These are phyloP conservation scores for Acholoe squamosa DNA, from an alignment of 2,888 invertebrate genomes.

Conservation along the genomic window DNA sequence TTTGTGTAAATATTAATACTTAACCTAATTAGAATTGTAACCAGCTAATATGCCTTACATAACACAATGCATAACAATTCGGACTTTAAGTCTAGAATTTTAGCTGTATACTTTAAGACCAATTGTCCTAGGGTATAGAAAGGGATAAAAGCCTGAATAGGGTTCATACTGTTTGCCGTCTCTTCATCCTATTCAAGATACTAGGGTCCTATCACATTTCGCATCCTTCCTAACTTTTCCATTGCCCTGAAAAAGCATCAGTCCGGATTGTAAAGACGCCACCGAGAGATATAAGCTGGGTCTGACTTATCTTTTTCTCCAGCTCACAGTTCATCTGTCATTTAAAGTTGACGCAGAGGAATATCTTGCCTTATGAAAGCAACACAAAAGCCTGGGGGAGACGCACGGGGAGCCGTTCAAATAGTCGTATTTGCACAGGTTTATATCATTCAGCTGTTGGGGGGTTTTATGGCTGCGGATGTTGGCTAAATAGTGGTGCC, in stretches of 20 bases:
- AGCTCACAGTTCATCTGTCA: slow-evolving; percentile 3
- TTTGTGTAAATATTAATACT: too few relatives aligned
- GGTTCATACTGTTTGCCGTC: not conserved
- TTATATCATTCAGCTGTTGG: not conserved
- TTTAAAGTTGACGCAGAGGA: slow-evolving; percentile 3
- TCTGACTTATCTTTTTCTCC: not conserved
- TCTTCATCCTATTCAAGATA: not conserved
- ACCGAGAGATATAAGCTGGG: not conserved
- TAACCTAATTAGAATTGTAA: too few relatives aligned
- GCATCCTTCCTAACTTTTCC: not conserved
- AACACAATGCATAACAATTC: too few relatives aligned
- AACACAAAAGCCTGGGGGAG: not conserved
- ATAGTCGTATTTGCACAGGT: not conserved
- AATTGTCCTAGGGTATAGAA: too few relatives aligned
- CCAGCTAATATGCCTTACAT: too few relatives aligned
- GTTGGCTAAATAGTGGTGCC: slow-evolving; percentile 27
- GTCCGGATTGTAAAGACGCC: not conserved
- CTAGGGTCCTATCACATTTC: not conserved
- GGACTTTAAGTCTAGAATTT: too few relatives aligned
- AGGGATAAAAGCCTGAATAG: not conserved
- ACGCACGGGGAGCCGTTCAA: not conserved
- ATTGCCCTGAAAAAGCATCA: not conserved
- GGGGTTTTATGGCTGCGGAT: slow-evolving; percentile 45
- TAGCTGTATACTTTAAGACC: too few relatives aligned
- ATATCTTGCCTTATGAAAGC: slow-evolving; percentile 44